Base-by-base conservation (phyloP, 2,888 invertebrate species). In the Horisme vitalbata region DNA sequence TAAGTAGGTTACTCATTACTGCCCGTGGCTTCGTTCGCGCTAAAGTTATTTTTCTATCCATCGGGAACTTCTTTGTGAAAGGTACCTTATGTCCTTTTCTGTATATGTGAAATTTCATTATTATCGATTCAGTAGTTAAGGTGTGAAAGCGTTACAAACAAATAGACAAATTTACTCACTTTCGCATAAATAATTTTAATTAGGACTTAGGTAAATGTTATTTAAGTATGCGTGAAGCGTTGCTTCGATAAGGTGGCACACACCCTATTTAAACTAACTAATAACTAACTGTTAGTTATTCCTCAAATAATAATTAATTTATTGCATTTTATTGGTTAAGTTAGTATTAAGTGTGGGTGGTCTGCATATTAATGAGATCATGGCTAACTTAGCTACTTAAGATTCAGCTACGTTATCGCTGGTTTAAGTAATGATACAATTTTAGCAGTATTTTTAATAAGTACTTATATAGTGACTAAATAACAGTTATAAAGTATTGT, bases 361-460 rank as follows among this genome's bases (percentile, higher is more conserved):
- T 34, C 45, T 30, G 45, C 15, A 39, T 45, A 10, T 8, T 30
- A 45, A 34, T 38, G n/a, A n/a, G n/a, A n/a, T n/a, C n/a, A n/a
- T n/a, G n/a, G n/a, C n/a, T n/a, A n/a, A 10, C 23, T 7, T 10
- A 21, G 27, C 14, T 20, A 13, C 15, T 23, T 45, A 9, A 27
- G 32, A 38, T 45, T 38, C 23, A 34, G 33, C 13, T 11, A 3
- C 18, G 18, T 3, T 23, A 27, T 14, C 24, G 3, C 23, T 23
- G 23, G n/a, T 6, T 1, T n/a, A 7, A 2, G 8, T 45, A 45
- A 38, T 45, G 33, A 33, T 45, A 45, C 32, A 32, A 37, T 37
- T 45, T 27, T 37, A 10, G 8, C 11, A 27, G 36, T 11, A 5
- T 33, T 21, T 21, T 38, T 38, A 38, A 28, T 34, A 27, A 21